Percentiles rank a stretch among this genome's conserved stretches.
These are phyloP conservation scores for Melanostoma scalare DNA, from an alignment of 2,888 invertebrate genomes.

Conservation along the genomic window DNA sequence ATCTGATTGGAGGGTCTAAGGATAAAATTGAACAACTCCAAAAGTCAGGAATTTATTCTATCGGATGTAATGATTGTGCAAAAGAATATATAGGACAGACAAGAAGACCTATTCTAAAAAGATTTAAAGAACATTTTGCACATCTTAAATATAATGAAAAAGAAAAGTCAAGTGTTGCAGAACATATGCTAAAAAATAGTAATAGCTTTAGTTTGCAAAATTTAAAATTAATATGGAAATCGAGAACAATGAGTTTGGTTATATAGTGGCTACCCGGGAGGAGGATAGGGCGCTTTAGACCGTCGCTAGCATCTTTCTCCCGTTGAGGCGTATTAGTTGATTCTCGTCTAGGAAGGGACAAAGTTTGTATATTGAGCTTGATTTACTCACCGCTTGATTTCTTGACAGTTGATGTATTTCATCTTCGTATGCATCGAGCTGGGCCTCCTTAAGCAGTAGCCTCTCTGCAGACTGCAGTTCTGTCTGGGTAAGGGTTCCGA, in stretches of 20 bases:
- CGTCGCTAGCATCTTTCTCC: constrained; percentile 10
- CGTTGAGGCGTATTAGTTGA: constrained; percentile 14
- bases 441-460: not conserved
- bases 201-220: too few relatives aligned
- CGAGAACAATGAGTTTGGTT: not conserved
- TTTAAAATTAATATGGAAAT: too few relatives aligned
- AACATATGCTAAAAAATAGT: too few relatives aligned
- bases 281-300: constrained; percentile 1
- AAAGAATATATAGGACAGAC: too few relatives aligned
- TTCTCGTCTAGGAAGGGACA: constrained; percentile 10
- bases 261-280: constrained; percentile 7
- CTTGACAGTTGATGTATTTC: not conserved
- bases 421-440: not conserved
- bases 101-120: too few relatives aligned
- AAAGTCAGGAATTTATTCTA: too few relatives aligned
- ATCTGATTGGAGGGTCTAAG: too few relatives aligned
- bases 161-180: too few relatives aligned
- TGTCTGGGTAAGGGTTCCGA: not conserved
- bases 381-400: constrained; percentile 14
- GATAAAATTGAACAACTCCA: too few relatives aligned
- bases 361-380: constrained; percentile 31
- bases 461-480: constrained; percentile 19
- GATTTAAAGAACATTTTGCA: too few relatives aligned
- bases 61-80: too few relatives aligned
- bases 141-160: too few relatives aligned